A percentile compares a stretch with the other conserved stretches of the same genome.
Evolutionary conservation across 2,113 vertebrate genomes (phyloP).

Genomic region (Acrocephalus kingi): DNA sequence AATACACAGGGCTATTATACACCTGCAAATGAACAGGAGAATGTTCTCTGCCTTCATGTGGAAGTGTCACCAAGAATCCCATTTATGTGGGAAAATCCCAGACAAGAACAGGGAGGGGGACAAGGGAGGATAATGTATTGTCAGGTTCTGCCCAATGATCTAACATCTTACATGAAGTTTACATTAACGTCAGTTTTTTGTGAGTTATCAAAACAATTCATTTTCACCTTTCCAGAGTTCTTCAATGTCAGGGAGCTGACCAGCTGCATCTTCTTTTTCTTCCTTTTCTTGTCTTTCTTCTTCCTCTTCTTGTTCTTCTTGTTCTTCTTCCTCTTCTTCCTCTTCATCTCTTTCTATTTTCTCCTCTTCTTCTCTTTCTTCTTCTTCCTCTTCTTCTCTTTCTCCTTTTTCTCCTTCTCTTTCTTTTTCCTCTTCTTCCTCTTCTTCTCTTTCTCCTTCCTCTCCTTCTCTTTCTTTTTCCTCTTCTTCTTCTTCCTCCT

Average conservation of each 20-base stretch:
- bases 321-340: background rate
- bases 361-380: too few species aligned
- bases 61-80: background rate
- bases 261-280: background rate
- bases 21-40: background rate
- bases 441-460: too few species aligned
- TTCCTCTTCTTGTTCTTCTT: background rate
- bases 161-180: background rate
- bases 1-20: background rate
- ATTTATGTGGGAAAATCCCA: background rate
- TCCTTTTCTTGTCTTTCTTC: background rate
- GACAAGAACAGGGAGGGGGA: background rate
- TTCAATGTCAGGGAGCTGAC: background rate
- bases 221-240: background rate
- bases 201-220: background rate
- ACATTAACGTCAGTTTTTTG: background rate
- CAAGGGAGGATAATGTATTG: background rate
- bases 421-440: background rate
- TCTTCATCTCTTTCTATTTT: too few species aligned
- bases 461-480: too few species aligned
- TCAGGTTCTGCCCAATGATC: background rate
- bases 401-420: accelerated
- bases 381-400: too few species aligned
- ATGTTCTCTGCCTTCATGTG: background rate
- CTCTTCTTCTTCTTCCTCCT: too few species aligned